Percentiles rank a stretch among this genome's conserved stretches.
Conservation (phyloP, 2,113 vertebrate species). For the Embiotoca jacksoni region DNA sequence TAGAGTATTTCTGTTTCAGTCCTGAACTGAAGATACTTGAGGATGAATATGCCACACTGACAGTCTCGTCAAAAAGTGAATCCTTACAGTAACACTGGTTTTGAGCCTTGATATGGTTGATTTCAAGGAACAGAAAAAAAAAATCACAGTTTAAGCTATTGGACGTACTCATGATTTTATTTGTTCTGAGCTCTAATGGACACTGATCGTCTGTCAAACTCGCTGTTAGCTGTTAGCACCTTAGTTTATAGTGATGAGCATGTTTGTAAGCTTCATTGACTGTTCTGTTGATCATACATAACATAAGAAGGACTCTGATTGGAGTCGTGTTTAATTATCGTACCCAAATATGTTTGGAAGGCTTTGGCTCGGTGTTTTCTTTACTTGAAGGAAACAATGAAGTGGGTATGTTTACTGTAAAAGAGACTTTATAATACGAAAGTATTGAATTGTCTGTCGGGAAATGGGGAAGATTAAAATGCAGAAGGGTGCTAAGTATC, state of each 20-base stretch:
- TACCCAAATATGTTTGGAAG: background rate
- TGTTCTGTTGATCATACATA: too few relatives aligned
- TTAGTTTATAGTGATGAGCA: background rate
- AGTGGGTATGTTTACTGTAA: constrained; percentile 14
- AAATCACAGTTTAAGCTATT: constrained; percentile 34
- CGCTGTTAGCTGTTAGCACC: constrained; percentile 36
- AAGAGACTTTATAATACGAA: background rate
- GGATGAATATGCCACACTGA: constrained; percentile 63
- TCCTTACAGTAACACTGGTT: constrained; percentile 20
- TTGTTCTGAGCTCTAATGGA: background rate
- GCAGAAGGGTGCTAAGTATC: constrained; percentile 29
- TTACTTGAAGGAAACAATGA: constrained; percentile 1
- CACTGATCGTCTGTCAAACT: background rate
- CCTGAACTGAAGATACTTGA: constrained; percentile 54
- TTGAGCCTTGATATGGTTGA: constrained; percentile 29
- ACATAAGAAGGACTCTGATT: too few relatives aligned
- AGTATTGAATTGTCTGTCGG: too few relatives aligned
- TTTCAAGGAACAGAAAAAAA: constrained; percentile 12
- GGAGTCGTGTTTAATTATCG: too few relatives aligned
- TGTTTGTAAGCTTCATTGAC: too few relatives aligned
- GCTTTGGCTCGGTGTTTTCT: constrained; percentile 10
- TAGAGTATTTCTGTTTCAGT: constrained; percentile 69
- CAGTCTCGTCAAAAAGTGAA: constrained; percentile 35
- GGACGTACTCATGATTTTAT: constrained; percentile 29
- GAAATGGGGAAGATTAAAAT: constrained; percentile 16